Evolutionary conservation across 2,113 vertebrate genomes (phyloP).

Genomic region (Bambusicola thoracicus): DNA sequence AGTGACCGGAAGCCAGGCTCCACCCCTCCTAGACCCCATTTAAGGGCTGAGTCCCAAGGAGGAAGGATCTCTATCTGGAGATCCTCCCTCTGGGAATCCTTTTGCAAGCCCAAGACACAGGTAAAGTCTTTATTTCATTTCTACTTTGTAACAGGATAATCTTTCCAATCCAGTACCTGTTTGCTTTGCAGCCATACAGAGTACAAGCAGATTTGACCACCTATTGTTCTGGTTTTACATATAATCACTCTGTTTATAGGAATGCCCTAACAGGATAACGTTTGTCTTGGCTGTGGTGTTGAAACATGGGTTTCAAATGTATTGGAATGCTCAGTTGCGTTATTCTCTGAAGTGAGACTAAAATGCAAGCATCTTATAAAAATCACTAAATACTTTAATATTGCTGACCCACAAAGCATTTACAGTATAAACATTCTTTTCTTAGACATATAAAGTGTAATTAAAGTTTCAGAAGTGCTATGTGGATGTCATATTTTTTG

Average conservation of each 20-base stretch:
- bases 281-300: background rate
- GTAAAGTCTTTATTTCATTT: too few relatives aligned
- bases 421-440: background rate
- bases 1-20: too few relatives aligned
- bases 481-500: background rate
- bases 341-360: background rate
- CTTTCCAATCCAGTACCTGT: too few relatives aligned
- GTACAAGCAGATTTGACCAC: background rate
- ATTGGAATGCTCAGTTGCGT: background rate
- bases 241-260: background rate
- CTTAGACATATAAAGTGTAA: background rate
- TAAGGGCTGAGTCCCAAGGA: too few relatives aligned
- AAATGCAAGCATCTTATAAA: constrained; percentile 6
- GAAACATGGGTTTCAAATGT: background rate
- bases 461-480: constrained; percentile 22
- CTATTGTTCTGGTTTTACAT: background rate
- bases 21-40: too few relatives aligned
- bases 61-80: too few relatives aligned
- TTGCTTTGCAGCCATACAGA: too few relatives aligned
- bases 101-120: too few relatives aligned
- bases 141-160: too few relatives aligned
- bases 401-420: background rate
- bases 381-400: background rate
- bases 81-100: too few relatives aligned
- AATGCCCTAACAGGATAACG: background rate